Conservation (phyloP, 1,140 invertebrate species). For the Drosophila lini region DNA sequence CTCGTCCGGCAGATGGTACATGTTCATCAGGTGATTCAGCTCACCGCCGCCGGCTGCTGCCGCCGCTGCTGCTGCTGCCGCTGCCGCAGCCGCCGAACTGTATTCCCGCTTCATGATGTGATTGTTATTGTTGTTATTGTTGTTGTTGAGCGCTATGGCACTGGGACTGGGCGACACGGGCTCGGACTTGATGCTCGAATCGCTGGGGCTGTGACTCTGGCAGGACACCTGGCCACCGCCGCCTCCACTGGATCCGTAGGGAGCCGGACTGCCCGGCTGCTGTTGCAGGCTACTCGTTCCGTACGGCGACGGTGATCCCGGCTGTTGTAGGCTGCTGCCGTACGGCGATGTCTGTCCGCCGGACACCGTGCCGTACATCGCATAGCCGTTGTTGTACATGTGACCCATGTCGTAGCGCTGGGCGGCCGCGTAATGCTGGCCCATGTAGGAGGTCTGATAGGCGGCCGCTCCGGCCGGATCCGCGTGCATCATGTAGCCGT, state of each 20-base stretch:
- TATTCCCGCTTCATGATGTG: constrained; percentile 89
- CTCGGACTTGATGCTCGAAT: constrained; percentile 93
- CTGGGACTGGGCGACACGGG: constrained; percentile 89
- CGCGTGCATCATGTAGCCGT: constrained; percentile 94
- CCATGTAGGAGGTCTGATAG: constrained; percentile 92
- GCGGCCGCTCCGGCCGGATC: constrained; percentile 86
- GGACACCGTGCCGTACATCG: constrained; percentile 86
- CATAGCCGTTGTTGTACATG: constrained; percentile 86
- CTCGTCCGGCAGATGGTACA: constrained; percentile 87
- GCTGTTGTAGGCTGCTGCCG: constrained; percentile 85
- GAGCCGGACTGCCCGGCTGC: constrained; percentile 86
- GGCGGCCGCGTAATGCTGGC: constrained; percentile 78
- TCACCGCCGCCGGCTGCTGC: constrained; percentile 85
- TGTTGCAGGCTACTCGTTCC: constrained; percentile 83
- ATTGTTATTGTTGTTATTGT: constrained; percentile 78
- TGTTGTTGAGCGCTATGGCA: constrained; percentile 73
- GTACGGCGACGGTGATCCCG: constrained; percentile 87
- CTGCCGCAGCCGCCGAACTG: constrained; percentile 53
- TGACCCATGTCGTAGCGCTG: constrained; percentile 93
- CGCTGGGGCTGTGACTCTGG: constrained; percentile 91
- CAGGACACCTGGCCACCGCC: constrained; percentile 88
- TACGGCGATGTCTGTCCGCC: constrained; percentile 87
- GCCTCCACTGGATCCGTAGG: constrained; percentile 85
- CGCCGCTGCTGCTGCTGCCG: constrained; percentile 68
- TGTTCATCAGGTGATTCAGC: constrained; percentile 87